phyloP scores from a whole-genome alignment of 1,140 invertebrate species.

The Phenacoccus solenopsis region DNA sequence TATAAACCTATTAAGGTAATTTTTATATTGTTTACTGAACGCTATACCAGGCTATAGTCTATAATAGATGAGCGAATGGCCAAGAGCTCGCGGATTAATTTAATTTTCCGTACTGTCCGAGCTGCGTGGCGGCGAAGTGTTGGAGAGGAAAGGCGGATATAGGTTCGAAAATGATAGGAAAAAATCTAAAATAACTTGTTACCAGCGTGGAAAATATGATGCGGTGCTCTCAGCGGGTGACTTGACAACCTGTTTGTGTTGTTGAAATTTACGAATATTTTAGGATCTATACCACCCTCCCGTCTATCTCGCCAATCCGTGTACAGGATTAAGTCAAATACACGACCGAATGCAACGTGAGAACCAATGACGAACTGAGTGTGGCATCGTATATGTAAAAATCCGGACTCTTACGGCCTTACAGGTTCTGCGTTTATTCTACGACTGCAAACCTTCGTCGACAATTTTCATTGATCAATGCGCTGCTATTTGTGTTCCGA shows the following conservation, averaged over 20 bases:
- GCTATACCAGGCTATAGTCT: neutral
- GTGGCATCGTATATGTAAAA: too few relatives aligned
- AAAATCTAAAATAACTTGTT: neutral
- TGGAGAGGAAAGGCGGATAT: neutral
- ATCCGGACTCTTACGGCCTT: too few relatives aligned
- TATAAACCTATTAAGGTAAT: neutral
- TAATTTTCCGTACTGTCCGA: too few relatives aligned
- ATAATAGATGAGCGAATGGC: too few relatives aligned
- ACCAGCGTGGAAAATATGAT: neutral
- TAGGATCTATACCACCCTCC: neutral
- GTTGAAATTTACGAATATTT: neutral
- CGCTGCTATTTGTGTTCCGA: too few relatives aligned
- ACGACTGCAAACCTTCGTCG: too few relatives aligned
- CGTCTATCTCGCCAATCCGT: neutral
- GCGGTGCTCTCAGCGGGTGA: neutral
- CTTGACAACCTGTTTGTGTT: slow-evolving; percentile 1
- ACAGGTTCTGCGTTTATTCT: too few relatives aligned
- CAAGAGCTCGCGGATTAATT: too few relatives aligned
- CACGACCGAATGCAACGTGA: neutral
- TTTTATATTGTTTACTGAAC: neutral
- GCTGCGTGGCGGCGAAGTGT: too few relatives aligned
- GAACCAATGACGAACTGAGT: neutral
- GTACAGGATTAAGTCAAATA: slow-evolving; percentile 2
- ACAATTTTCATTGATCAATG: too few relatives aligned
- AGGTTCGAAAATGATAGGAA: neutral